Evolutionary conservation across 2,797 vertebrate species (phyloP).

Genomic region (Hafferia zeledoni): DNA sequence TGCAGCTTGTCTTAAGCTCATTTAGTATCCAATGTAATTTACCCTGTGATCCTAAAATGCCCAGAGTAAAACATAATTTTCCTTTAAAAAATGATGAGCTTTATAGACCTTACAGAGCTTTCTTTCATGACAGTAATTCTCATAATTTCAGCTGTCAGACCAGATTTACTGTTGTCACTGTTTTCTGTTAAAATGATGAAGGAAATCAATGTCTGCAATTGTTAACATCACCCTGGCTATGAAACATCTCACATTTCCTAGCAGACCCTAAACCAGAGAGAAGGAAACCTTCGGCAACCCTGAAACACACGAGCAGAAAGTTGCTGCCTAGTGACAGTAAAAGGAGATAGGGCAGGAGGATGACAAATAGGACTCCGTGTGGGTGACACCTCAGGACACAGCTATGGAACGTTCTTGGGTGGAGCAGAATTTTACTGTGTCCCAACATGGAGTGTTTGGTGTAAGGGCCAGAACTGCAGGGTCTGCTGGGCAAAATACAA

Average conservation of each 20-base stretch:
- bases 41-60: background rate
- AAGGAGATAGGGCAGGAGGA: background rate
- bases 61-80: background rate
- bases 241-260: background rate
- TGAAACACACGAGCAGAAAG: background rate
- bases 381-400: background rate
- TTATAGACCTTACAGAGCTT: background rate
- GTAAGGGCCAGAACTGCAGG: background rate
- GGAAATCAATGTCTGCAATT: background rate
- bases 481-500: background rate
- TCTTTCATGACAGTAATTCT: background rate
- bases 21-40: background rate
- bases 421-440: background rate
- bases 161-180: constrained; percentile 19
- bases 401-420: background rate
- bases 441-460: background rate
- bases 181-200: constrained; percentile 28
- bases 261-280: background rate
- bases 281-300: background rate
- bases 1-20: background rate
- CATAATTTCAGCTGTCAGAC: constrained; percentile 18
- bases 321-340: background rate
- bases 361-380: background rate
- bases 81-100: background rate
- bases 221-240: background rate